Evolutionary conservation across 2,113 vertebrate genomes (phyloP), one percentile per base, ranked within the genome.

Genomic region (Pelmatolapia mariae): DNA sequence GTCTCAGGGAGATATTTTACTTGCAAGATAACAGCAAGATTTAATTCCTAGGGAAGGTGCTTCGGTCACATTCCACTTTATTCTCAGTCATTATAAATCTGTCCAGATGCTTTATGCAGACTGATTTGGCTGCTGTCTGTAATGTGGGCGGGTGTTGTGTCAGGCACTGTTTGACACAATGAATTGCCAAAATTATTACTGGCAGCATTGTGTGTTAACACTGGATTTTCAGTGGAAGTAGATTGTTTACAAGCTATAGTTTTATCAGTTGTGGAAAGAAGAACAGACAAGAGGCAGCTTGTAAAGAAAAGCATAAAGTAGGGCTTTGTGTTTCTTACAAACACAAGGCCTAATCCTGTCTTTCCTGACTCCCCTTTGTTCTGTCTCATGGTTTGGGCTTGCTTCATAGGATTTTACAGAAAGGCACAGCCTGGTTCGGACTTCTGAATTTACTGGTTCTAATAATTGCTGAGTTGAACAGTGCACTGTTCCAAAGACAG

Each of bases 261-360:
- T 80, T 47, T 85, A 66, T 88, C 68, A 31, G 83, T 81, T 24
- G 31, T 66, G 22, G 40, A 86, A 86, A 86, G 57, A 83, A 43
- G 57, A 81, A 71, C 22, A 91, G 63, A 89, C 87, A 83, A 89
- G 84, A 86, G 80, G 47, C 31, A 29, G 85, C 83, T 89, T 90
- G 78, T 82, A 18, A 29, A 88, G 24, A 38, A 86, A 52, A 84
- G 68, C 89, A 89, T 86, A 86, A 86, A 89, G 86, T 63, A 71
- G 38, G 68, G 85, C 86, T 93, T 95, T 94, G 89, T 94, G 50
- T 7, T 8, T 19, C 47, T 59, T 10, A n/a, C 31, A 38, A 73
- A 80, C 13, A 61, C 38, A 82, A 85, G 81, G 80, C 59, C 47
- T 76, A 50, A 88, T 86, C 9, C 45, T 61, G 83, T 87, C 29